Evolutionary conservation across 2,113 vertebrate genomes (phyloP), one percentile per base, ranked within the genome.

Genomic region (Connochaetes taurinus): DNA sequence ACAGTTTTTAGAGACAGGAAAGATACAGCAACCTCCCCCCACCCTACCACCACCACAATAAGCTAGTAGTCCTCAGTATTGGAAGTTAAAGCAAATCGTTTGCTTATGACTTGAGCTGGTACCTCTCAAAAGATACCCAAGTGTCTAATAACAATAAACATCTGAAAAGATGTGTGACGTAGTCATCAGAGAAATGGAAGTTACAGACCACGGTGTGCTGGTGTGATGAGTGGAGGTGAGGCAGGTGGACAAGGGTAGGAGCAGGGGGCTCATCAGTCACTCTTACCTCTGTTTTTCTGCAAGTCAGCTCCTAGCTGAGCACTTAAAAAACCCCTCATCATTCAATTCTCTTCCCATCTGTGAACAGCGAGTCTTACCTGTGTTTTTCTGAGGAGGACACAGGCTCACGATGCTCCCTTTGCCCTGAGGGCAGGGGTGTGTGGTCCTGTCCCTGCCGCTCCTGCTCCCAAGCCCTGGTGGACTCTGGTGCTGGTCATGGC

Each of bases 401-500:
- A 60, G 45, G n/a, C 27, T 62, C 25, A 13, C 27, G 19, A 33
- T 23, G 5, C 64, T 16, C 4, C 5, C 12, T 29, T 15, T 13
- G 33, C 43, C 67, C 11, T 11, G 17, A 71, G 60, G 43, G 23
- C 1, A 23, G 36, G 52, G 1, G 5, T 14, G 1, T 15, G 29
- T 57, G 29, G 17, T 89, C 71, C 55, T 29, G 76, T 21, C 23
- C 57, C 57, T 52, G 89, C 33, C 2, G 2, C 43, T 43, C 55
- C 21, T 23, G 43, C 27, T 13, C 21, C 71, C 23, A 23, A 6
- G 31, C 76, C 74, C 57, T 9, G 14, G 45, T 62, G 27, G 76
- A 10, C 45, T 2, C 76, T 40, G n/a, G 91, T 1, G 27, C 29
- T 3, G 23, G 53, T 8, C 2, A 1, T 29, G 5, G 0, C 1